A percentile compares a stretch with the other conserved stretches of the same genome.
phyloP scores from a whole-genome alignment of 2,797 vertebrate species.

The Alosa sapidissima region DNA sequence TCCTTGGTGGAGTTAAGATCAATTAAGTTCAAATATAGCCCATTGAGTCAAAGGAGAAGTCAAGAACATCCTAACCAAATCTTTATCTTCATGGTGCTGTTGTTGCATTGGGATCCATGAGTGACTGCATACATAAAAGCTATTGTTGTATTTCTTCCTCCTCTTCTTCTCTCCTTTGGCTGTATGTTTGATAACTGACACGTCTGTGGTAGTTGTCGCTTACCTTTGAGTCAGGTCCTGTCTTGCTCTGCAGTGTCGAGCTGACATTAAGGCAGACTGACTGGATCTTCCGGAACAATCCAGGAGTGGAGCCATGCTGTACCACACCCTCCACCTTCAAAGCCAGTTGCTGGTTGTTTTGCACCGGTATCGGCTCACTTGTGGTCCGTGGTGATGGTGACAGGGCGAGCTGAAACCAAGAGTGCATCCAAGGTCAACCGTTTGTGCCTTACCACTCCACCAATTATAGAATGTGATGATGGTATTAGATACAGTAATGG shows the following conservation, averaged over 20 bases:
- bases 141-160: not conserved
- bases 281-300: slow-evolving; percentile 95
- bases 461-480: not conserved
- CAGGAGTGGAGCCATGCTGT: slow-evolving; percentile 91
- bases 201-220: not conserved
- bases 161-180: not conserved
- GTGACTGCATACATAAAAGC: not conserved
- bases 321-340: slow-evolving; percentile 97
- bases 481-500: not conserved
- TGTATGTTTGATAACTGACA: not conserved
- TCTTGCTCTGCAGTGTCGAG: slow-evolving; percentile 90
- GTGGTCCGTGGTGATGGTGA: slow-evolving; percentile 93
- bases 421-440: slow-evolving; percentile 18
- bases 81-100: not conserved
- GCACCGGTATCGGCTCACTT: slow-evolving; percentile 90
- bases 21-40: not conserved
- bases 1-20: no score
- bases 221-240: slow-evolving; percentile 91
- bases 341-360: slow-evolving; percentile 92
- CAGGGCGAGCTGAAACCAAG: slow-evolving; percentile 83
- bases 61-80: not conserved
- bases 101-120: not conserved
- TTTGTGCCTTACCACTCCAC: not conserved
- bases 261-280: slow-evolving; percentile 93
- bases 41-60: not conserved